Evolutionary conservation across 2,113 vertebrate species (phyloP).

Genomic region (Kobus ellipsiprymnus): DNA sequence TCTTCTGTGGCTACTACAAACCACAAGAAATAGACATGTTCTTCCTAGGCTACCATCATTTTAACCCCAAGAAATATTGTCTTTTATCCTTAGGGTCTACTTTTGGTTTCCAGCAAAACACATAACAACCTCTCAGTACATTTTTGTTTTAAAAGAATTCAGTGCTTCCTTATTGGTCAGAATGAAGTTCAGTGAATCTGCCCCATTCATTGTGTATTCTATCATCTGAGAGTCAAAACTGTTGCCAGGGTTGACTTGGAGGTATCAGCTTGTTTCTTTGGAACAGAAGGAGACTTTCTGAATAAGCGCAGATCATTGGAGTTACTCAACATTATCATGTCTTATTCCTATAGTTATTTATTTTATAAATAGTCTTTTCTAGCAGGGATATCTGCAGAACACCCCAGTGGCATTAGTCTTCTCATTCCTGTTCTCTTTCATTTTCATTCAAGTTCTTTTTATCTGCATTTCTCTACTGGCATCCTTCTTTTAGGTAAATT

Average conservation of each 20-base stretch:
- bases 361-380: background rate
- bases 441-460: background rate
- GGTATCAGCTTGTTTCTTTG: background rate
- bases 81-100: background rate
- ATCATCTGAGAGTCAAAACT: background rate
- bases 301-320: background rate
- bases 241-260: background rate
- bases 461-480: background rate
- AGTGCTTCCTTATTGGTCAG: background rate
- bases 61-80: background rate
- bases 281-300: background rate
- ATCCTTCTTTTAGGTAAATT: background rate
- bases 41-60: background rate
- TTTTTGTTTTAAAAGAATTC: background rate
- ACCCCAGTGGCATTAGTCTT: background rate
- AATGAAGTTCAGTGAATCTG: background rate
- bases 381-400: background rate
- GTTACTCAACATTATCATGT: background rate
- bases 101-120: background rate
- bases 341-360: background rate
- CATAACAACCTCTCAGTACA: background rate
- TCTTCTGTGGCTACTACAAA: background rate
- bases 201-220: background rate
- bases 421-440: background rate
- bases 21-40: background rate